These are phyloP conservation scores for Dryococelus australis DNA, from an alignment of 2,888 invertebrate species.

Conservation along the genomic window DNA sequence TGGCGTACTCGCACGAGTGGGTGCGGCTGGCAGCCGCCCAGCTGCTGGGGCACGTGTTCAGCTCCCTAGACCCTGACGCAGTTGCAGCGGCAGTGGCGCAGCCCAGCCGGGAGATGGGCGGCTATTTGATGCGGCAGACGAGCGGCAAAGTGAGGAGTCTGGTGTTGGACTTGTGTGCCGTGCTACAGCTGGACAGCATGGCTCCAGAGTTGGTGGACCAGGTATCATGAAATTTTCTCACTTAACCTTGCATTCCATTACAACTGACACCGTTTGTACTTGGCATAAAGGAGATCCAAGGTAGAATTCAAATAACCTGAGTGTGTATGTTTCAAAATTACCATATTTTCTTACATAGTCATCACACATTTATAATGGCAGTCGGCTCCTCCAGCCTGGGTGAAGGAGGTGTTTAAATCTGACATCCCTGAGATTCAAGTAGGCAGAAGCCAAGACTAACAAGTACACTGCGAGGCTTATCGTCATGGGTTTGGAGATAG, in stretches of 20 bases:
- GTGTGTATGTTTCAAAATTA: no score
- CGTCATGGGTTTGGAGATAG: no score
- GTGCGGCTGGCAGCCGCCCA: conserved; percentile 81
- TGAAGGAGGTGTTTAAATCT: no score
- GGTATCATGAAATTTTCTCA: neutral
- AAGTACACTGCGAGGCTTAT: no score
- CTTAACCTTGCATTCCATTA: neutral
- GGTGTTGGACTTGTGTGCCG: conserved; percentile 77
- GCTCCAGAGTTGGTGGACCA: conserved; percentile 78
- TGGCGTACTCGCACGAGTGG: conserved; percentile 87
- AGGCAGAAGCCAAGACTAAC: no score
- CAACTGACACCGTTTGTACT: no score
- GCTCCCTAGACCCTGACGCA: conserved; percentile 67
- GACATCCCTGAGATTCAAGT: no score
- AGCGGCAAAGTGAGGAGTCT: conserved; percentile 69
- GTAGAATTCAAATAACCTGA: no score
- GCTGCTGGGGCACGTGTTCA: conserved; percentile 75
- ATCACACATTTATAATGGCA: no score
- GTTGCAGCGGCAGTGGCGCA: conserved; percentile 58
- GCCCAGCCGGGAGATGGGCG: conserved; percentile 49
- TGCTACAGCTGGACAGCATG: conserved; percentile 71
- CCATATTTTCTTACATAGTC: no score
- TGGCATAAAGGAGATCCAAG: no score
- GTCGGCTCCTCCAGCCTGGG: no score
- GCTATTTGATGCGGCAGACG: conserved; percentile 71